Base-by-base conservation (phyloP, 2,888 invertebrate species). In the Andrena bicolor region DNA sequence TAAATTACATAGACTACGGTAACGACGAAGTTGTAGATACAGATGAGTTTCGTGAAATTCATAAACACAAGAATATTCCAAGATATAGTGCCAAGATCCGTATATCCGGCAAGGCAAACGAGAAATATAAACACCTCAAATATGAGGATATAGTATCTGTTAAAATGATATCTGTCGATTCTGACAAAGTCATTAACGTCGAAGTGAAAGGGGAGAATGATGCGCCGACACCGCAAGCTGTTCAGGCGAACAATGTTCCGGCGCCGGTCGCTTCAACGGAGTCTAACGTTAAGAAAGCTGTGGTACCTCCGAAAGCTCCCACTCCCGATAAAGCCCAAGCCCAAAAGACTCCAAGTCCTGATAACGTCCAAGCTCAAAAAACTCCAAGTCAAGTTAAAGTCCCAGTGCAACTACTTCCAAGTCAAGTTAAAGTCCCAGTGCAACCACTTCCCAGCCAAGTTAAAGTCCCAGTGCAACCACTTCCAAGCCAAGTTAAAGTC, bases 1-100 rank as follows among this genome's bases (percentile, higher is more conserved):
- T 91, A 1, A 83, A 84, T 16, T 91, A 81, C 23, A 65, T 92
- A 2, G 93, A 93, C 83, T 92, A 76, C 28, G 93, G 92, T 0
- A 88, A 91, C 13, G 83, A 83, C 0, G 81, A 87, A 32, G n/a
- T 61, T 0, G 3, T 84, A 1, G 26, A 82, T n/a, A 53, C 76
- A 4, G n/a, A 76, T 1, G 86, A 90, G 16, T 79, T 92, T 28
- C 88, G 88, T 8, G 68, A 86, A 13, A 82, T 89, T n/a, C n/a
- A 56, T 35, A 66, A 84, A 10, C 81, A 86, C 23, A 53, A 58
- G 35, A 51, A 76, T 16, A 2, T 77, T 60, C 83, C 87, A 3
- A 32, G 16, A 8, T 85, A 82, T 66, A 76, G 85, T 35, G 66
- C 75, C 23, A 86, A 79, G 76, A 83, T 90, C 64, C 87, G 88